Percentiles rank a stretch among this genome's conserved stretches.
Evolutionary conservation across 2,113 vertebrate genomes (phyloP).

Genomic region (Petroica traversi): DNA sequence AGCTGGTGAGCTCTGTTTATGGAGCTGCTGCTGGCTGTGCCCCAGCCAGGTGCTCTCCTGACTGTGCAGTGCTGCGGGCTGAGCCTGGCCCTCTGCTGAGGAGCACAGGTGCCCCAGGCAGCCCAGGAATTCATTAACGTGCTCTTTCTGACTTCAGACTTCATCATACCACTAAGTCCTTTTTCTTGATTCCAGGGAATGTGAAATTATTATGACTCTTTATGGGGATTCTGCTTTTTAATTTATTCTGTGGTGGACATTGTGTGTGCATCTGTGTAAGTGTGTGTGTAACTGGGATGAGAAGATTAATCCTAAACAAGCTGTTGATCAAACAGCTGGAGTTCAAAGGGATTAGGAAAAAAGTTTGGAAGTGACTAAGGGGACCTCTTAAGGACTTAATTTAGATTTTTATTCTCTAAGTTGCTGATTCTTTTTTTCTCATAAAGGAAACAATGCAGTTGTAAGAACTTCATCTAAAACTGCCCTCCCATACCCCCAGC

Average conservation of each 20-base stretch:
- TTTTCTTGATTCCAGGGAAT: not conserved
- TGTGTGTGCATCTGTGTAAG: too few species aligned
- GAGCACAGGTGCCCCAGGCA: accelerated
- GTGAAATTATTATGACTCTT: not conserved
- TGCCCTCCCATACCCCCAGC: not conserved
- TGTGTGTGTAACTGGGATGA: not conserved
- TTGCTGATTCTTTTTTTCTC: not conserved
- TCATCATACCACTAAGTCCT: not conserved
- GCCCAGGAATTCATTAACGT: not conserved
- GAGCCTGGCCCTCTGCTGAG: not conserved
- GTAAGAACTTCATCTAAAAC: not conserved
- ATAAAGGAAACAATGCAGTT: not conserved
- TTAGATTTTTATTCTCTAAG: not conserved
- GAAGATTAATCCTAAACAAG: not conserved
- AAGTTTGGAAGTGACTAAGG: not conserved
- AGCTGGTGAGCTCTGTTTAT: not conserved
- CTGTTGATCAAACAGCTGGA: not conserved
- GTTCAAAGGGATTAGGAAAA: not conserved
- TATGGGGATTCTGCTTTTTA: not conserved
- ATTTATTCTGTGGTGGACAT: not conserved
- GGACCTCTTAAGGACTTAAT: not conserved
- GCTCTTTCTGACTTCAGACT: not conserved
- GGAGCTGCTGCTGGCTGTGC: accelerated
- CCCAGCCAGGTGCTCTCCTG: not conserved
- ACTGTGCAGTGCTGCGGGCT: accelerated